A percentile compares a stretch with the other conserved stretches of the same genome.
Conservation (phyloP, 2,113 vertebrate species). For the Phodopus roborovskii region DNA sequence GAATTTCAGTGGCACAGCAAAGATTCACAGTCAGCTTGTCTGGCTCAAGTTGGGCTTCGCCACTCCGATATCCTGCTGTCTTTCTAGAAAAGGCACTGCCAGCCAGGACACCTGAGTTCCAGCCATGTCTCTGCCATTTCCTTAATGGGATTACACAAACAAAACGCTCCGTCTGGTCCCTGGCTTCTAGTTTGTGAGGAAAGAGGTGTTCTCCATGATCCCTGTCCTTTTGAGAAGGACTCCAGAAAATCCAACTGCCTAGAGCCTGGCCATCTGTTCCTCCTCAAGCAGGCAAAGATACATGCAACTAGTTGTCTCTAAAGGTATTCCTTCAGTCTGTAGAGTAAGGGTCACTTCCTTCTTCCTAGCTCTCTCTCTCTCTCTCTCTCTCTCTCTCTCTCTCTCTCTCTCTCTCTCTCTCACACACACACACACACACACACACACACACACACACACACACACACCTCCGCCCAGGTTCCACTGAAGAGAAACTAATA, state of each 20-base stretch:
- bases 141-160: not conserved
- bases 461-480: conserved; percentile 1
- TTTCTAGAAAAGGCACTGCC: not conserved
- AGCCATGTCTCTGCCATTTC: not conserved
- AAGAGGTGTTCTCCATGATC: not conserved
- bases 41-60: not conserved
- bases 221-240: not conserved
- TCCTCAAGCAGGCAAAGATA: not conserved
- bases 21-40: not conserved
- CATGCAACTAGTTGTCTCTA: not conserved
- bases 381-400: too few species aligned
- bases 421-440: not conserved
- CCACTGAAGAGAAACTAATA: conserved; percentile 72
- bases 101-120: not conserved
- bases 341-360: not conserved
- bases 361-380: not conserved
- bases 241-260: not conserved
- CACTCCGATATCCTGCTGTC: not conserved
- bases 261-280: not conserved
- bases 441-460: not conserved
- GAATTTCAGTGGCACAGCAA: not conserved
- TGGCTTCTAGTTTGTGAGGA: not conserved
- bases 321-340: not conserved
- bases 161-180: not conserved
- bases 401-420: too few species aligned